A percentile compares a stretch with the other conserved stretches of the same genome.
phyloP scores from a whole-genome alignment of 2,797 vertebrate genomes.

The Urocyon cinereoargenteus region DNA sequence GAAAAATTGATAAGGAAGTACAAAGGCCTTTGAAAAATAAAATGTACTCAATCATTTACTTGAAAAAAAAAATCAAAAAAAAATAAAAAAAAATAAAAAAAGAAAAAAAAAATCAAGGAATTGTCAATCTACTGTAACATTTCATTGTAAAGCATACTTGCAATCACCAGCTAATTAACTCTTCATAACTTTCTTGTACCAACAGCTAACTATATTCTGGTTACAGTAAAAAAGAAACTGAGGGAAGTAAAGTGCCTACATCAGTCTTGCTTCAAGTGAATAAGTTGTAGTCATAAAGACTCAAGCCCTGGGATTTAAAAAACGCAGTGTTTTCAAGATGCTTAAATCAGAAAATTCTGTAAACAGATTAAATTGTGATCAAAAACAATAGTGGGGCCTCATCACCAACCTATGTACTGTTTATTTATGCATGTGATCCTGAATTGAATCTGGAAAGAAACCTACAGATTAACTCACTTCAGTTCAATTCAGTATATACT shows the following conservation, averaged over 20 bases:
- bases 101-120: constrained; percentile 66
- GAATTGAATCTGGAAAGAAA: constrained; percentile 48
- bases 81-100: too few relatives aligned
- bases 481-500: neutral
- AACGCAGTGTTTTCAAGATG: constrained; percentile 10
- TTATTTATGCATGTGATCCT: neutral
- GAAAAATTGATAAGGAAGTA: constrained; percentile 68
- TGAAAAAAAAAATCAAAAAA: constrained; percentile 70
- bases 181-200: constrained; percentile 21
- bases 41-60: constrained; percentile 62
- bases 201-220: constrained; percentile 24
- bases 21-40: constrained; percentile 70
- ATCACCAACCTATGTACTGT: neutral
- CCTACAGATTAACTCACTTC: neutral
- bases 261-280: neutral
- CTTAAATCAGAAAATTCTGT: constrained; percentile 49
- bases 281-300: neutral
- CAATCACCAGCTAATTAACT: constrained; percentile 63
- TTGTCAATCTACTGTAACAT: constrained; percentile 53
- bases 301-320: constrained; percentile 25
- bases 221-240: neutral
- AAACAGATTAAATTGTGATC: constrained; percentile 45
- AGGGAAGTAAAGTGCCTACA: neutral
- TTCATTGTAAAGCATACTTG: constrained; percentile 59
- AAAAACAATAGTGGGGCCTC: constrained; percentile 6